Percentiles rank a stretch among this genome's conserved stretches.
These are phyloP conservation scores for Solea solea DNA, from an alignment of 2,113 vertebrate genomes.

Conservation along the genomic window DNA sequence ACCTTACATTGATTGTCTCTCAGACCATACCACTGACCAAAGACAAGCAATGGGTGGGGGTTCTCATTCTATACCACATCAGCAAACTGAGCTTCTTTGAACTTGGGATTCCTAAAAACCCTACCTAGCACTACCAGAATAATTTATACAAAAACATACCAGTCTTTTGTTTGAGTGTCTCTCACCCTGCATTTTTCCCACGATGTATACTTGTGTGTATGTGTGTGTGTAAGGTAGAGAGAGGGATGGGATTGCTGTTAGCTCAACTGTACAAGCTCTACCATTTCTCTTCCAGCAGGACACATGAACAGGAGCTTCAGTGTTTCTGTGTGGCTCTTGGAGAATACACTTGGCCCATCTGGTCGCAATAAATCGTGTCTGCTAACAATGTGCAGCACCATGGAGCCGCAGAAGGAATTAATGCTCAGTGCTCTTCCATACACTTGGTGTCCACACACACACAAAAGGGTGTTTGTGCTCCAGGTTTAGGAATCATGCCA, in stretches of 20 bases:
- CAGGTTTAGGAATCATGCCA: slow-evolving; percentile 16
- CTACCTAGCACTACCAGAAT: no score
- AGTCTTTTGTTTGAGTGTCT: neutral
- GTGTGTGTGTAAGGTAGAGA: slow-evolving; percentile 8
- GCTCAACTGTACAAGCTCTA: slow-evolving; percentile 3
- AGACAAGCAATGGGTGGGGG: no score
- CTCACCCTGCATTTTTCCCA: slow-evolving; percentile 44
- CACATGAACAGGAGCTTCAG: slow-evolving; percentile 51
- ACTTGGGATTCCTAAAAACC: no score
- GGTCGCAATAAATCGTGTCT: slow-evolving; percentile 65
- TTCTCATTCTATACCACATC: no score
- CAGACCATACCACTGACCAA: no score
- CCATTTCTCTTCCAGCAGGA: slow-evolving; percentile 51
- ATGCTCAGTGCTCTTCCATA: slow-evolving; percentile 17
- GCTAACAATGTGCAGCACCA: slow-evolving; percentile 68
- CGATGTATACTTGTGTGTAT: neutral
- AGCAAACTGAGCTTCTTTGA: no score
- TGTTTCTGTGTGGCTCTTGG: slow-evolving; percentile 39
- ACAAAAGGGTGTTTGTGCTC: slow-evolving; percentile 1
- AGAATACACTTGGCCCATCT: slow-evolving; percentile 50
- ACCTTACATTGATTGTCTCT: no score
- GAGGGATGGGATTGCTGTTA: slow-evolving; percentile 3
- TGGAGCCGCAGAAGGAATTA: slow-evolving; percentile 66
- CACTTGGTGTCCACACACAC: no score
- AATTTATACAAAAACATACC: neutral